Evolutionary conservation across 2,113 vertebrate genomes (phyloP).

Genomic region (Lathamus discolor): DNA sequence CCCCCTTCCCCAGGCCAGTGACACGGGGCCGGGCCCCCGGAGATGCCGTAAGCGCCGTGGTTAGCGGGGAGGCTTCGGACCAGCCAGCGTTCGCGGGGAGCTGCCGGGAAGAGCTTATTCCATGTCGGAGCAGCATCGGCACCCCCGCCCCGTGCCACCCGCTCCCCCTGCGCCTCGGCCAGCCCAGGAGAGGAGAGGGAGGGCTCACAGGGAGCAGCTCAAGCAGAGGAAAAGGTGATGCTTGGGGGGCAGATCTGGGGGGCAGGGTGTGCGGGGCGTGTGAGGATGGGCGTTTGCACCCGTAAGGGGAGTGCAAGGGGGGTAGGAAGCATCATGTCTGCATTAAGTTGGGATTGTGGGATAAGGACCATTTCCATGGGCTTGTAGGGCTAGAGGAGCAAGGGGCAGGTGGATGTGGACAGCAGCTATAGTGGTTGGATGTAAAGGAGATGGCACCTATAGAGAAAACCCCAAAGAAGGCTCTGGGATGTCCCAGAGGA

Average conservation of each 20-base stretch:
- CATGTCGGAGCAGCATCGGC: conserved; percentile 54
- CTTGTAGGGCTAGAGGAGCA: not conserved
- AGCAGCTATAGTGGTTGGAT: accelerated
- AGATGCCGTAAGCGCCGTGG: not conserved
- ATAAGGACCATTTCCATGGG: accelerated
- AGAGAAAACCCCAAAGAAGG: not conserved
- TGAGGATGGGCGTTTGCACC: not conserved
- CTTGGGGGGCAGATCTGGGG: not conserved
- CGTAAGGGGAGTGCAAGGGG: accelerated
- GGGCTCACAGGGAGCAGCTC: not conserved
- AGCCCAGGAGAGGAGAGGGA: not conserved
- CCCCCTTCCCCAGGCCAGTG: not conserved
- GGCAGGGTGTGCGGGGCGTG: accelerated
- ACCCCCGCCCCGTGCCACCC: not conserved
- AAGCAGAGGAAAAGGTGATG: conserved; percentile 36
- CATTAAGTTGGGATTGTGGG: not conserved
- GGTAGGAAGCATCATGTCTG: accelerated
- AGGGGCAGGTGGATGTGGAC: accelerated
- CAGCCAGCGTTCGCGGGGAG: not conserved
- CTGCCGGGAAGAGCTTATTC: not conserved
- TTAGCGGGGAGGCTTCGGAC: not conserved
- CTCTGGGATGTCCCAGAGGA: not conserved
- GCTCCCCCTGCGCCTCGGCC: not conserved
- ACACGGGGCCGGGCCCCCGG: not conserved
- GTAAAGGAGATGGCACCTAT: accelerated